Evolutionary conservation across 2,888 invertebrate genomes (phyloP).

Genomic region (Euclidia mi): DNA sequence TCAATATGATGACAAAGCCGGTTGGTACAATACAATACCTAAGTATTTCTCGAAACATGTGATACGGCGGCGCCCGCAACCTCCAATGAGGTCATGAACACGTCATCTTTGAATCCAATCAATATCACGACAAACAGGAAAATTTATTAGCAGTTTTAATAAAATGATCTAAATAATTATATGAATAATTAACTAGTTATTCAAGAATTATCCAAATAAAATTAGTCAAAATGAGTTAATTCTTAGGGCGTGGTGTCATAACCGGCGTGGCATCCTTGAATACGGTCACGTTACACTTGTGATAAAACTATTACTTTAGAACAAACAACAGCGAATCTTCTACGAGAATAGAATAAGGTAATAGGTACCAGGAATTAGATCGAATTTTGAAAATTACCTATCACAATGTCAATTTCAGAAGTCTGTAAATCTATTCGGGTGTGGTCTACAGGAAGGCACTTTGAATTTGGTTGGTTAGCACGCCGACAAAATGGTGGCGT

Average conservation of each 20-base stretch:
- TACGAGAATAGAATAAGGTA: constrained; percentile 37
- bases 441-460: constrained; percentile 11
- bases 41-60: constrained; percentile 22
- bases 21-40: background rate
- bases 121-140: constrained; percentile 16
- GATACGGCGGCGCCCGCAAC: constrained; percentile 24
- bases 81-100: constrained; percentile 73
- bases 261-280: constrained; percentile 59
- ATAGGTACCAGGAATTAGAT: constrained; percentile 26
- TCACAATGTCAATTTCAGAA: constrained; percentile 15
- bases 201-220: background rate
- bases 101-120: constrained; percentile 47
- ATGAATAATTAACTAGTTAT: background rate
- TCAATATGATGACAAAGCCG: constrained; percentile 24
- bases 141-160: background rate
- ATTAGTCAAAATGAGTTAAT: background rate
- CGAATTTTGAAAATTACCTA: constrained; percentile 26
- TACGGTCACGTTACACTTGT: constrained; percentile 29
- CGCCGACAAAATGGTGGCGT: constrained; percentile 85
- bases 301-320: background rate
- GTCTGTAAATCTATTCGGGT: constrained; percentile 6
- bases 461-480: constrained; percentile 52
- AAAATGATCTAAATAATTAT: background rate
- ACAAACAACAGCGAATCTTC: constrained; percentile 52
- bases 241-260: constrained; percentile 38